Conservation (phyloP, 2,113 vertebrate species). For the Edolisoma coerulescens region DNA sequence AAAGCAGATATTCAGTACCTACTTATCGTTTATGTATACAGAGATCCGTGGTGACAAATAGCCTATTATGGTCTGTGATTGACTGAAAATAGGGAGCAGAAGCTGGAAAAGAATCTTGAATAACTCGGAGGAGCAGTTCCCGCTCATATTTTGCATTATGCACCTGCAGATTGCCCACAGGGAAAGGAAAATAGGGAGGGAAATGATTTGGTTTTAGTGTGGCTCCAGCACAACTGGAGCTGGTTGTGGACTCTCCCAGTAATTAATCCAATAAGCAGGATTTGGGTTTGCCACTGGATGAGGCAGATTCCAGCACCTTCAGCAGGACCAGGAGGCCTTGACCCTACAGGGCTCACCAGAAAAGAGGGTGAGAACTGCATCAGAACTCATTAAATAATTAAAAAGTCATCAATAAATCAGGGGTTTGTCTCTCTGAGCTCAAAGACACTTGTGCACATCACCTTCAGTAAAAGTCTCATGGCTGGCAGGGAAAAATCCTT, state of each 20-base stretch:
- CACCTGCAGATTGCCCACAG: not conserved
- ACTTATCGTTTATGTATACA: constrained; percentile 36
- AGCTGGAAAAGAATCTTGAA: not conserved
- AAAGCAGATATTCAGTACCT: constrained; percentile 9
- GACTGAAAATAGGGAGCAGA: constrained; percentile 27
- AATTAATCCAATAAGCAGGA: not conserved
- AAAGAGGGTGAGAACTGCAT: not conserved
- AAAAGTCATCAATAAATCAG: not conserved
- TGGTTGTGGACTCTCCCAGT: not conserved
- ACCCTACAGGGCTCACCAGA: not conserved
- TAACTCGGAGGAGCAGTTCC: not conserved
- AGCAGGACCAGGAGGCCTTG: not conserved
- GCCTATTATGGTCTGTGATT: not conserved
- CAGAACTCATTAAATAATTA: not conserved
- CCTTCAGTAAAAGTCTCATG: not conserved
- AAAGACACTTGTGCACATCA: not conserved
- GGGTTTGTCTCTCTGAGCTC: not conserved
- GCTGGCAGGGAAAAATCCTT: not conserved
- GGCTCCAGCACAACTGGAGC: not conserved
- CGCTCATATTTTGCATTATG: not conserved
- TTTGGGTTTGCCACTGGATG: not conserved
- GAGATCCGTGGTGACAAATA: constrained; percentile 22
- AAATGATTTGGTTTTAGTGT: not conserved
- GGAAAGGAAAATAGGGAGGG: not conserved
- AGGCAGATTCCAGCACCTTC: not conserved